Percentiles rank a stretch among this genome's conserved stretches.
Evolutionary conservation across 1,140 invertebrate species (phyloP).

Genomic region (Leptopilina boulardi): DNA sequence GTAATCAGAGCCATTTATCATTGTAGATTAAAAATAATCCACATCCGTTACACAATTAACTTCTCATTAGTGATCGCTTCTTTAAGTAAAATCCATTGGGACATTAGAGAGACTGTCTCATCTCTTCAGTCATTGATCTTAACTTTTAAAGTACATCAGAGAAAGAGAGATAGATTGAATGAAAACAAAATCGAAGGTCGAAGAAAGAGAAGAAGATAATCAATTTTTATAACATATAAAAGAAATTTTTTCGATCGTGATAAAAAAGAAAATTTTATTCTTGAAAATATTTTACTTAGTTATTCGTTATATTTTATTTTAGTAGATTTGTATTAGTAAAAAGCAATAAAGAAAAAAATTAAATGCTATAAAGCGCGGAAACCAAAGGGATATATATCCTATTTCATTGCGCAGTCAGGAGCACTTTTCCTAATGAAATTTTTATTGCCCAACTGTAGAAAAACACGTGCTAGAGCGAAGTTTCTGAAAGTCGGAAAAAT

Average conservation of each 20-base stretch:
- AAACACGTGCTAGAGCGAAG: not conserved
- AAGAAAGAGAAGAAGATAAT: constrained; percentile 37
- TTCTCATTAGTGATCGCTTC: constrained; percentile 62
- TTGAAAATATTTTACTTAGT: not conserved
- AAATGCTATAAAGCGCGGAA: constrained; percentile 36
- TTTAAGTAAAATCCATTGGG: constrained; percentile 45
- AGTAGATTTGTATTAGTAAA: not conserved
- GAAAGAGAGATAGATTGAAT: constrained; percentile 57
- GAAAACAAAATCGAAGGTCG: constrained; percentile 58
- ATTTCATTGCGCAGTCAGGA: not conserved
- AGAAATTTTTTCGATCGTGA: no score
- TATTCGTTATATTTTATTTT: not conserved
- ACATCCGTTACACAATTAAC: constrained; percentile 63
- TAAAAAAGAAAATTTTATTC: no score
- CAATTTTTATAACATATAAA: no score
- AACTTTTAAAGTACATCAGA: constrained; percentile 41
- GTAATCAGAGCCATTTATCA: constrained; percentile 57
- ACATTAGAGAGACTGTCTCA: constrained; percentile 49
- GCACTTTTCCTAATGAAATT: constrained; percentile 32
- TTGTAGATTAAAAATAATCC: constrained; percentile 58
- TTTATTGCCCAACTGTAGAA: constrained; percentile 12
- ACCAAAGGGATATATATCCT: constrained; percentile 27
- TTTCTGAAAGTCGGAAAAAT: not conserved
- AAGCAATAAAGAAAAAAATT: not conserved
- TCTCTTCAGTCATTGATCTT: constrained; percentile 55